Percentiles rank a stretch among this genome's conserved stretches.
These are phyloP conservation scores for Varecia variegata DNA, from an alignment of 2,797 vertebrate genomes.

Conservation along the genomic window DNA sequence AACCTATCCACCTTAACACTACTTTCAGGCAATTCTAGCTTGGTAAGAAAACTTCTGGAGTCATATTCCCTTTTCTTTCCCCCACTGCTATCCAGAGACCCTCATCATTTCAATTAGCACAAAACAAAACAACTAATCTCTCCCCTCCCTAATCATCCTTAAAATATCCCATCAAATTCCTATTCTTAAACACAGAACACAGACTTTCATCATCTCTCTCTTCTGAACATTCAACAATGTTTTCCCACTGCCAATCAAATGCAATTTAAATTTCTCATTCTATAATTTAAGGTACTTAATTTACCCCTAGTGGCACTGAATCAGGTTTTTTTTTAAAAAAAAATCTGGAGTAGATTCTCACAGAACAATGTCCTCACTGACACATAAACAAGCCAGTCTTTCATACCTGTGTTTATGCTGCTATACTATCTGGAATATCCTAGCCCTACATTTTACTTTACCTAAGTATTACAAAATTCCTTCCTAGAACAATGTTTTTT, in stretches of 20 bases:
- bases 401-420: not conserved
- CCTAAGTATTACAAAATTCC: not conserved
- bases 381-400: not conserved
- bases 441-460: conserved; percentile 19
- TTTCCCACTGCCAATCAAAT: not conserved
- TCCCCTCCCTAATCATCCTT: not conserved
- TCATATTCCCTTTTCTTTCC: not conserved
- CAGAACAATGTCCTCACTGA: not conserved
- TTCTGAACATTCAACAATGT: not conserved
- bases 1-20: not conserved
- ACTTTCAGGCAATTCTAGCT: conserved; percentile 5
- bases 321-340: not conserved
- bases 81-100: not conserved
- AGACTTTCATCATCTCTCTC: not conserved
- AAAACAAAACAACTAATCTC: not conserved
- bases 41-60: not conserved
- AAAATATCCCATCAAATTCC: not conserved
- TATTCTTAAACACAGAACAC: not conserved
- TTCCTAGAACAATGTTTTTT: conserved; percentile 27
- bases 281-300: not conserved
- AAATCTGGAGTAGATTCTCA: not conserved
- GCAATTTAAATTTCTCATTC: not conserved
- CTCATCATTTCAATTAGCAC: conserved; percentile 12
- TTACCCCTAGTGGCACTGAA: not conserved
- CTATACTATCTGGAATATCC: not conserved